Evolutionary conservation across 2,888 invertebrate species (phyloP).

Genomic region (Nomada fabriciana): DNA sequence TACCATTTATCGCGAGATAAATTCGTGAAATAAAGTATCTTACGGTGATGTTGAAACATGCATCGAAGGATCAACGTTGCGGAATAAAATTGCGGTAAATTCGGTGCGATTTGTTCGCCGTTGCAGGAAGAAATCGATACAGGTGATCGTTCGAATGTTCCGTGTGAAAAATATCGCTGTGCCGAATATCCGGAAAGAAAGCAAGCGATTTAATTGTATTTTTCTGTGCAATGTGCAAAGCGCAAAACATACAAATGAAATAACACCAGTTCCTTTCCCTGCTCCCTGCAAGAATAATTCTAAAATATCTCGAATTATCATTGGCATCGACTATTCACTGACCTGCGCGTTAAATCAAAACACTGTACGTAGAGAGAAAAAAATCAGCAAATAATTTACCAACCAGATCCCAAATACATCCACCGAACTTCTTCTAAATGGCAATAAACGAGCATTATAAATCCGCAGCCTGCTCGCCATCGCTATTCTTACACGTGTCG

Average conservation of each 20-base stretch:
- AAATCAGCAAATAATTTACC: neutral
- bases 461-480: neutral
- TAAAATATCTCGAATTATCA: too few relatives aligned
- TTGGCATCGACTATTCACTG: too few relatives aligned
- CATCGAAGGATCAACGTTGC: neutral
- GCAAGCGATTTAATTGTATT: too few relatives aligned
- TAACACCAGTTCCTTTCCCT: too few relatives aligned
- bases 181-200: too few relatives aligned
- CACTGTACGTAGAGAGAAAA: neutral
- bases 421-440: neutral
- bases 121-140: neutral
- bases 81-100: neutral
- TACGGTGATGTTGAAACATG: neutral
- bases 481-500: slow-evolving; percentile 24
- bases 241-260: too few relatives aligned
- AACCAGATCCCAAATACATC: neutral
- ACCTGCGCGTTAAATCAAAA: too few relatives aligned
- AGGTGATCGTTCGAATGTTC: neutral
- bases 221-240: too few relatives aligned
- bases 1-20: neutral
- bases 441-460: slow-evolving; percentile 26
- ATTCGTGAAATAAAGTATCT: neutral
- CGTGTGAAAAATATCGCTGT: neutral
- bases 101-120: too few relatives aligned
- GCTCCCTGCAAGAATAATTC: too few relatives aligned